These are phyloP conservation scores for Chrysogorgia sp. DNA, from an alignment of 92 coral and sea anemone genomes.

Conservation along the genomic window DNA sequence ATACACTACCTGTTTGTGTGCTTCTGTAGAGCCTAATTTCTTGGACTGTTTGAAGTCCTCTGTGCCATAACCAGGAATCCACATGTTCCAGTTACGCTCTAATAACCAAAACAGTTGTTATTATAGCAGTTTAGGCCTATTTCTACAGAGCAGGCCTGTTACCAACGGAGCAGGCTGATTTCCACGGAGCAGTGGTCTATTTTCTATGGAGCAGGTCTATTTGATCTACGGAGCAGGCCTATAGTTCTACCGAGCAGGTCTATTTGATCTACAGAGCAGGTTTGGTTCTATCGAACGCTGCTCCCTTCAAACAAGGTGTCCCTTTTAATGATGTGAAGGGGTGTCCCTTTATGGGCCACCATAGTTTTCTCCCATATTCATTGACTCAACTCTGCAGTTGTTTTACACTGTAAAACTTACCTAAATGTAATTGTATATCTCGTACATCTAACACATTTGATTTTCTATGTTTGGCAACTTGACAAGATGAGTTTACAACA, in stretches of 20 bases:
- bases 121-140: not conserved
- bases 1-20: slow-evolving; percentile 92
- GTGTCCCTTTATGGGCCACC: no score
- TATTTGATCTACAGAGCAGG: no score
- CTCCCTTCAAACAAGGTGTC: no score
- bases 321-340: no score
- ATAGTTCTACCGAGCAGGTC: no score
- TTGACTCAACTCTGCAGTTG: not conserved
- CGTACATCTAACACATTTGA: slow-evolving; percentile 89
- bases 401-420: slow-evolving; percentile 49
- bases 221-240: no score
- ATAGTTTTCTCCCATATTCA: not conserved
- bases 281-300: no score
- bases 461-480: slow-evolving; percentile 95
- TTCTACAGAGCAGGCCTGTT: not conserved
- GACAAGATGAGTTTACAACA: slow-evolving; percentile 91
- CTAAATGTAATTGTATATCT: slow-evolving; percentile 90
- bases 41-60: slow-evolving; percentile 94
- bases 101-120: not conserved
- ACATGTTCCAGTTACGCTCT: slow-evolving; percentile 99
- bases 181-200: no score
- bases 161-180: no score
- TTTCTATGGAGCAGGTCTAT: no score
- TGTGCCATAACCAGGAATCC: slow-evolving; percentile 98
- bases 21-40: slow-evolving; percentile 93